Conservation (phyloP, 2,113 vertebrate species). For the Dipodomys stephensi region DNA sequence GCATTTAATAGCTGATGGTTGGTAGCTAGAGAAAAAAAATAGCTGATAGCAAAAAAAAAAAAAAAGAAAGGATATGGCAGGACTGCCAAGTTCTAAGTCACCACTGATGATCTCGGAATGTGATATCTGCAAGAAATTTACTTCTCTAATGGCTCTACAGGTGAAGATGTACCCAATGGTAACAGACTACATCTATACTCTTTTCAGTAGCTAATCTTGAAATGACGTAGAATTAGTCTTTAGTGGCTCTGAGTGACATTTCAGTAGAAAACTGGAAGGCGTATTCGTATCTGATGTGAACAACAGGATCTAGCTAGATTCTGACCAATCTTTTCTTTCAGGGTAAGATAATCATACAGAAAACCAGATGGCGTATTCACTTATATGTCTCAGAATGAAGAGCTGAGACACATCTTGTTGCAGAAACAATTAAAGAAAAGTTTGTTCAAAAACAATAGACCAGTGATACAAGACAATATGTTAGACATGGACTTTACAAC, state of each 20-base stretch:
- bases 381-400: background rate
- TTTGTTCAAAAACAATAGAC: background rate
- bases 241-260: background rate
- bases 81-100: background rate
- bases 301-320: background rate
- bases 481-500: too few relatives aligned
- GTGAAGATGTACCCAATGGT: background rate
- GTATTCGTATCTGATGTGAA: background rate
- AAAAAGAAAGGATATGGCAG: conserved; percentile 13
- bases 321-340: background rate
- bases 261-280: background rate
- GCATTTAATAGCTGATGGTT: background rate
- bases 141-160: background rate
- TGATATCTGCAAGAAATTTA: conserved; percentile 32
- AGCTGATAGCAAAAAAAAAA: background rate
- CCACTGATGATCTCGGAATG: background rate
- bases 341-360: background rate
- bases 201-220: background rate
- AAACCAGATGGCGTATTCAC: background rate
- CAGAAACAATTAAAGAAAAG: background rate
- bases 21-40: background rate
- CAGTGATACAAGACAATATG: too few relatives aligned
- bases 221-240: background rate
- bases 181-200: background rate
- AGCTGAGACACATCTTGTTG: background rate